Evolutionary conservation across 2,113 vertebrate genomes (phyloP).

Genomic region (Blennius ocellaris): DNA sequence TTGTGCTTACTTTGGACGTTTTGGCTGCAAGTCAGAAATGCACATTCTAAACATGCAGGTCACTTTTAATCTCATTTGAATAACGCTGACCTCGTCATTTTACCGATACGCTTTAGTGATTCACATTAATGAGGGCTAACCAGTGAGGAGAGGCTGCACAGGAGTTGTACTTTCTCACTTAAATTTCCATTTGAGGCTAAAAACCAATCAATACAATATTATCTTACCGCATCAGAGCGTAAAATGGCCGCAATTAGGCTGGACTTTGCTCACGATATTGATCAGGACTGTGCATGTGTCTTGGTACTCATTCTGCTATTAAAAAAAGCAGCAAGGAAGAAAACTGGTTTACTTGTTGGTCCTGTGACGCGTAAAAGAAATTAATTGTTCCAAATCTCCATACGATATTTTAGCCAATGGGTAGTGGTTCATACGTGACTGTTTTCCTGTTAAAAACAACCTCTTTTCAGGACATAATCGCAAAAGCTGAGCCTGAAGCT

Average conservation of each 20-base stretch:
- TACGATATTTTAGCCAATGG: not conserved
- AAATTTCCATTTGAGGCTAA: not conserved
- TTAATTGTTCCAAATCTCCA: no score
- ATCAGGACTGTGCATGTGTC: not conserved
- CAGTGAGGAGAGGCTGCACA: not conserved
- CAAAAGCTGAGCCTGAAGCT: not conserved
- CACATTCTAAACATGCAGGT: constrained; percentile 16
- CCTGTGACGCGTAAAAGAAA: no score
- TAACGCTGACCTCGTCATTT: constrained; percentile 39
- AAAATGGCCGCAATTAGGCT: not conserved
- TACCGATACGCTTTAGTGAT: constrained; percentile 36
- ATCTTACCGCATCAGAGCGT: not conserved
- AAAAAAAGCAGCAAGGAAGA: not conserved
- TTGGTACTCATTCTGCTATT: not conserved
- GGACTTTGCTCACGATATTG: not conserved
- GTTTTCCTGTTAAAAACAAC: not conserved
- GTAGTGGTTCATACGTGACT: not conserved
- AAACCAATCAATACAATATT: constrained; percentile 17
- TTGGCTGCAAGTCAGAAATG: constrained; percentile 1
- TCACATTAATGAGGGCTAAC: constrained; percentile 12
- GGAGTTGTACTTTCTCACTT: not conserved
- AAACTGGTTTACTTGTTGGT: no score
- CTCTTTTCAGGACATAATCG: not conserved
- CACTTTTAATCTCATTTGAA: constrained; percentile 46
- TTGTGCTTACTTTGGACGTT: constrained; percentile 7